phyloP scores from a whole-genome alignment of 1,140 invertebrate genomes.

The Vollenhovia emeryi region DNA sequence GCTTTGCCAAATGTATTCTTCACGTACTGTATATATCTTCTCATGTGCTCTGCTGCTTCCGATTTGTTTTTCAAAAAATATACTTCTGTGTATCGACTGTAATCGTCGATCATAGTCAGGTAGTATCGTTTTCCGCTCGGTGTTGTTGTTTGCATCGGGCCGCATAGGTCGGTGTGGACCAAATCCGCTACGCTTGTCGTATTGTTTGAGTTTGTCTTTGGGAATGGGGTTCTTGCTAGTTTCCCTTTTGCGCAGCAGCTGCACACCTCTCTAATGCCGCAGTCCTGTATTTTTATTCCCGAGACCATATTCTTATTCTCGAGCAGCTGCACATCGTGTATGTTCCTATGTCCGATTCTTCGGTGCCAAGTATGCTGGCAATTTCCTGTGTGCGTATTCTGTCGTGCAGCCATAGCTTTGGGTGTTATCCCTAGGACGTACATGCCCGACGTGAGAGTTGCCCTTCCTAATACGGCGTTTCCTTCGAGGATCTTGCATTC shows the following conservation, averaged over 20 bases:
- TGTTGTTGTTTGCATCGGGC: conserved; percentile 17
- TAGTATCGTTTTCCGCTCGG: conserved; percentile 15
- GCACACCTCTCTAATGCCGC: not conserved
- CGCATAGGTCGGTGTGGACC: conserved; percentile 14
- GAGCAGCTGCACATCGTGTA: not conserved
- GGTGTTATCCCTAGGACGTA: not conserved
- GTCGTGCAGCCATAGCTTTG: not conserved
- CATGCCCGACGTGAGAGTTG: not conserved
- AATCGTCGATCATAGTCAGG: conserved; percentile 33
- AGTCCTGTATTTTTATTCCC: not conserved
- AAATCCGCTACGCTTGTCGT: not conserved
- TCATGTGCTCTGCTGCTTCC: not conserved
- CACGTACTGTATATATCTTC: not conserved
- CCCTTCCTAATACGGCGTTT: not conserved
- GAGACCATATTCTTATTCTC: not conserved
- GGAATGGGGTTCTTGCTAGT: not conserved
- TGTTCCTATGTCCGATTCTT: not conserved
- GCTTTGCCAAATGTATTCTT: not conserved
- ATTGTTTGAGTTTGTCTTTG: not conserved
- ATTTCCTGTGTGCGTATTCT: not conserved
- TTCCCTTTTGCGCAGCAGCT: not conserved
- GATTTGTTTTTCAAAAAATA: conserved; percentile 16
- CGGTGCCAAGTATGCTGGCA: not conserved
- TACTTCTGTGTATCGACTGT: not conserved
- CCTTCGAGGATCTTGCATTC: not conserved